phyloP scores from a whole-genome alignment of 2,113 vertebrate species.

The Dicaeum eximium region DNA sequence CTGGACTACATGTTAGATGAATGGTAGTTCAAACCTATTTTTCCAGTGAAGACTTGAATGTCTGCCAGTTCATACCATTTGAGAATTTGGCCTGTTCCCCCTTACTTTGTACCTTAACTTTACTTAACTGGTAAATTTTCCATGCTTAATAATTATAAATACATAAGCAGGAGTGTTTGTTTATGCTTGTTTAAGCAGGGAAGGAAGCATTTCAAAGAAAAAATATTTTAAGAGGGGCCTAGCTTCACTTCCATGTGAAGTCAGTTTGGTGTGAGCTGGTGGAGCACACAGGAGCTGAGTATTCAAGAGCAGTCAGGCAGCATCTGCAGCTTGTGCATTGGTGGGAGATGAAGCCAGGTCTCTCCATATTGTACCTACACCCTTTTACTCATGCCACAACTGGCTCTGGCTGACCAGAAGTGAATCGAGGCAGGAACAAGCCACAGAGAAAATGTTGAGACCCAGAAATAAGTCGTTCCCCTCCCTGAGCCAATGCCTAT shows the following conservation, averaged over 20 bases:
- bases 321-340: not conserved
- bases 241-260: not conserved
- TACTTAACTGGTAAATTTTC: not conserved
- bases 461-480: not conserved
- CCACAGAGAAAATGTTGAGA: not conserved
- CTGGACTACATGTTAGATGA: not conserved
- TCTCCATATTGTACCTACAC: not conserved
- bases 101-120: not conserved
- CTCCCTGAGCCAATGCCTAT: not conserved
- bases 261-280: not conserved
- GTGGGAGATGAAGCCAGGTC: not conserved
- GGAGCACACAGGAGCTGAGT: fast-evolving
- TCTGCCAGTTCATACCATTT: not conserved
- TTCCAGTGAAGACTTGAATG: not conserved
- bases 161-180: not conserved
- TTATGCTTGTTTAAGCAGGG: not conserved
- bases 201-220: slow-evolving; percentile 3
- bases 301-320: not conserved
- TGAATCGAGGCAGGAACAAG: not conserved
- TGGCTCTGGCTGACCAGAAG: not conserved
- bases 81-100: not conserved
- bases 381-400: not conserved
- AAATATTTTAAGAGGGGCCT: not conserved
- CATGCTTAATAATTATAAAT: not conserved
- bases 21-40: not conserved